Evolutionary conservation across 2,888 invertebrate species (phyloP).

Genomic region (Acanthococcus lagerstroemiae): DNA sequence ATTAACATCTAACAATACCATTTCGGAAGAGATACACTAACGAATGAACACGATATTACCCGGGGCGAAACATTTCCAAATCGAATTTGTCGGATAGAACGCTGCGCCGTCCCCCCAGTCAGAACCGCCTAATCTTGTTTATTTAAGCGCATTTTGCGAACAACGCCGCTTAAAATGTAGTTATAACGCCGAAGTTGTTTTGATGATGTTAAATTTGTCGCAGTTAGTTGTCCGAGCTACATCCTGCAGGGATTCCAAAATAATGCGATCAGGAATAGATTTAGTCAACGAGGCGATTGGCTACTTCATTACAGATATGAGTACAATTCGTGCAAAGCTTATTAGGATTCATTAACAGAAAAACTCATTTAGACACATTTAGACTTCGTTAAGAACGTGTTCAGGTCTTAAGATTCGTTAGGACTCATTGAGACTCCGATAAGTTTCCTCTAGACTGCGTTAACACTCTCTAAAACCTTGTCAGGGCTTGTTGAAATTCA

Average conservation of each 20-base stretch:
- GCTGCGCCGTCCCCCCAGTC: not conserved
- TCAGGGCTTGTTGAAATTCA: too few relatives aligned
- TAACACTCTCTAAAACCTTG: too few relatives aligned
- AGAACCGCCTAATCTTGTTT: slow-evolving; percentile 17
- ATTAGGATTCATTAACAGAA: too few relatives aligned
- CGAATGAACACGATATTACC: slow-evolving; percentile 26
- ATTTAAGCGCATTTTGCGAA: slow-evolving; percentile 21
- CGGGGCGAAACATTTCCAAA: slow-evolving; percentile 29
- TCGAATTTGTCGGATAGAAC: slow-evolving; percentile 12
- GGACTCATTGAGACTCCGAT: too few relatives aligned
- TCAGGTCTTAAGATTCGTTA: too few relatives aligned
- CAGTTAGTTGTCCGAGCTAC: slow-evolving; percentile 8
- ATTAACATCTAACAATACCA: not conserved
- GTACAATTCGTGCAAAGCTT: too few relatives aligned
- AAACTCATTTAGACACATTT: too few relatives aligned
- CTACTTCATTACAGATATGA: too few relatives aligned
- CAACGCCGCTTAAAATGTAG: slow-evolving; percentile 23
- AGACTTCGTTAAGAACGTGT: too few relatives aligned
- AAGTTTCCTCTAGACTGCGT: too few relatives aligned
- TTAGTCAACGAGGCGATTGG: too few relatives aligned
- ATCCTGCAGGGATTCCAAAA: slow-evolving; percentile 15
- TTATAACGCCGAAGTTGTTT: slow-evolving; percentile 27
- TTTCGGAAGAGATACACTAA: not conserved
- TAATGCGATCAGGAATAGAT: too few relatives aligned
- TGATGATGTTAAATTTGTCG: slow-evolving; percentile 29